Percentiles rank a stretch among this genome's conserved stretches.
Evolutionary conservation across 1,140 invertebrate genomes (phyloP).

Genomic region (Habropoda laboriosa): DNA sequence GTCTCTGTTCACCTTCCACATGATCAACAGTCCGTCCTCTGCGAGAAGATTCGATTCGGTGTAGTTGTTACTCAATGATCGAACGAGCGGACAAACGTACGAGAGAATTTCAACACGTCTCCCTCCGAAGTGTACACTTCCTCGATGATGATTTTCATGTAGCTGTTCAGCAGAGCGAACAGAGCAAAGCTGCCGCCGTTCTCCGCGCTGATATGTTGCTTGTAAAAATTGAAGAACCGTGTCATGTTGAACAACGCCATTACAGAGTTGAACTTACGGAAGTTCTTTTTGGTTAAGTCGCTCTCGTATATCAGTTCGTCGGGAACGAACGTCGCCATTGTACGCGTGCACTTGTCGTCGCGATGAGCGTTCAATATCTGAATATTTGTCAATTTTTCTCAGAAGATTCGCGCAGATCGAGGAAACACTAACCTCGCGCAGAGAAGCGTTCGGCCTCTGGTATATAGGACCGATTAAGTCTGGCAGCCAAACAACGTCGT

Average conservation of each 20-base stretch:
- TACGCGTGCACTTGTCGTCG: conserved; percentile 29
- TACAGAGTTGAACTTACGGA: conserved; percentile 41
- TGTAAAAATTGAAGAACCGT: conserved; percentile 59
- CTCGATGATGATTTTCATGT: conserved; percentile 62
- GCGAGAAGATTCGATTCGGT: too few relatives aligned
- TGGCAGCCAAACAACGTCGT: conserved; percentile 35
- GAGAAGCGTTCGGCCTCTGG: conserved; percentile 26
- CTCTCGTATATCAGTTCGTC: conserved; percentile 62
- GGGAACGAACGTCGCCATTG: conserved; percentile 67
- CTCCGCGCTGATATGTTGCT: conserved; percentile 58
- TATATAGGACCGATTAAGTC: conserved; percentile 68
- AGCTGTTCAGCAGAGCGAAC: conserved; percentile 65
- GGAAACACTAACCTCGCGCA: conserved; percentile 62
- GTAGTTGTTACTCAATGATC: too few relatives aligned
- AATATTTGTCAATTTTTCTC: background rate
- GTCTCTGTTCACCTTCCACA: conserved; percentile 66
- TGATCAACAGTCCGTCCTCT: conserved; percentile 67
- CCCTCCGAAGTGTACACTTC: conserved; percentile 68
- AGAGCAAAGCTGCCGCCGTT: conserved; percentile 68
- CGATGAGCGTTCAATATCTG: conserved; percentile 52
- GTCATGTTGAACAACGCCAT: conserved; percentile 50
- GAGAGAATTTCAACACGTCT: conserved; percentile 72
- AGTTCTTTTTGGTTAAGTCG: conserved; percentile 45
- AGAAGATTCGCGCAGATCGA: background rate
- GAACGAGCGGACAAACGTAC: too few relatives aligned